These are phyloP conservation scores for Criorhina ranunculi DNA, from an alignment of 2,888 invertebrate species.

Conservation along the genomic window DNA sequence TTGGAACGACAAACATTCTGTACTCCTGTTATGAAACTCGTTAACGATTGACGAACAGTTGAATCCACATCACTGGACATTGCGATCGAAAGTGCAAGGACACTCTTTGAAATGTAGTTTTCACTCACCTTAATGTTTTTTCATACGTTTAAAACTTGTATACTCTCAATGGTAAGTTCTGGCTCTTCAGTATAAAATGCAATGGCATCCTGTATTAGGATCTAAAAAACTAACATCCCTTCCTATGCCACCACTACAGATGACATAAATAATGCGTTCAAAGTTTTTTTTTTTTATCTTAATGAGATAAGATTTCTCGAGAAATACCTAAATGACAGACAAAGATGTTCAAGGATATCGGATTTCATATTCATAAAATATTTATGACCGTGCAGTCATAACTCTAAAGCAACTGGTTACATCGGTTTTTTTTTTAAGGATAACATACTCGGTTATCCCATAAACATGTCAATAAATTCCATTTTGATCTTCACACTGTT, in stretches of 20 bases:
- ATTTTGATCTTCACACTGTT: slow-evolving; percentile 15
- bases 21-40: too few species aligned
- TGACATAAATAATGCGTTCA: neutral
- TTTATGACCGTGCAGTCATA: slow-evolving; percentile 51
- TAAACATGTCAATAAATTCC: slow-evolving; percentile 65
- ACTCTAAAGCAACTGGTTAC: slow-evolving; percentile 6
- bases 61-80: too few species aligned
- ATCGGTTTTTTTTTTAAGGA: slow-evolving; percentile 31
- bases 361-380: slow-evolving; percentile 55
- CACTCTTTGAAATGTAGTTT: too few species aligned
- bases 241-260: neutral
- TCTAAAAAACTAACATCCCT: too few species aligned
- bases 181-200: too few species aligned
- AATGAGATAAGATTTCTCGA: slow-evolving; percentile 26
- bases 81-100: too few species aligned
- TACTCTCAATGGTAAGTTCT: too few species aligned
- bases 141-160: too few species aligned
- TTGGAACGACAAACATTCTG: too few species aligned
- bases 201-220: too few species aligned
- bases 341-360: slow-evolving; percentile 45
- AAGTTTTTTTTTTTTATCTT: slow-evolving; percentile 16
- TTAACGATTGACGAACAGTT: too few species aligned
- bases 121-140: too few species aligned
- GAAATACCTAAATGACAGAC: slow-evolving; percentile 5
- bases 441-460: slow-evolving; percentile 16